These are phyloP conservation scores for Ictalurus punctatus DNA, from an alignment of 2,113 vertebrate genomes.

Conservation along the genomic window DNA sequence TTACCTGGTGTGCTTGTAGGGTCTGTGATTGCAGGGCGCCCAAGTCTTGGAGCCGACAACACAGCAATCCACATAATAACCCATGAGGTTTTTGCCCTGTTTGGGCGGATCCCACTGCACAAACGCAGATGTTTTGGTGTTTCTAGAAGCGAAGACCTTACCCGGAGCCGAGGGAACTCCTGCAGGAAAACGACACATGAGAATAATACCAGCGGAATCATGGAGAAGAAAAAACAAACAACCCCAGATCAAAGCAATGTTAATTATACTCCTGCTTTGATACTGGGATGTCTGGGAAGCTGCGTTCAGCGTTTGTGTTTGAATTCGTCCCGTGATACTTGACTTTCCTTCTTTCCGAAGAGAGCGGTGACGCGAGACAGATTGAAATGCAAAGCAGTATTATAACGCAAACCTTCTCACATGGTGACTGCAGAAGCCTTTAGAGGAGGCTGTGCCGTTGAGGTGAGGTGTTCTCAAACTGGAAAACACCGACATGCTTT, in stretches of 20 bases:
- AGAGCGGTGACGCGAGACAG: neutral
- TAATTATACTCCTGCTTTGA: neutral
- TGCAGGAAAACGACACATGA: slow-evolving; percentile 52
- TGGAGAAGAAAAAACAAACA: too few relatives aligned
- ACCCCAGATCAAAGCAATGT: neutral
- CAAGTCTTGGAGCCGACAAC: slow-evolving; percentile 82
- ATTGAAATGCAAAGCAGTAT: neutral
- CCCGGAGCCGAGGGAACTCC: slow-evolving; percentile 86
- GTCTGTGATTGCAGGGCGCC: slow-evolving; percentile 92
- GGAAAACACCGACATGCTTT: neutral
- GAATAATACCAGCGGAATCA: neutral
- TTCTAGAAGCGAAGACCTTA: slow-evolving; percentile 81
- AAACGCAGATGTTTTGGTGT: slow-evolving; percentile 90
- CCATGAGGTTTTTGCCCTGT: slow-evolving; percentile 80
- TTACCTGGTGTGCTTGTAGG: slow-evolving; percentile 88
- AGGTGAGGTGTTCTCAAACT: neutral
- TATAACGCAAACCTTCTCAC: neutral
- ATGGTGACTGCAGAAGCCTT: neutral
- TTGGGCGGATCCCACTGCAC: slow-evolving; percentile 90
- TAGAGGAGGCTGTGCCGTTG: neutral
- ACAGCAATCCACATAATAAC: slow-evolving; percentile 91
- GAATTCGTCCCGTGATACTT: neutral
- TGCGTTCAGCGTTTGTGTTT: neutral
- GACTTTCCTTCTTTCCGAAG: neutral
- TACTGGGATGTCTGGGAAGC: neutral